Evolutionary conservation across 2,888 invertebrate species (phyloP).

Genomic region (Operophtera brumata): DNA sequence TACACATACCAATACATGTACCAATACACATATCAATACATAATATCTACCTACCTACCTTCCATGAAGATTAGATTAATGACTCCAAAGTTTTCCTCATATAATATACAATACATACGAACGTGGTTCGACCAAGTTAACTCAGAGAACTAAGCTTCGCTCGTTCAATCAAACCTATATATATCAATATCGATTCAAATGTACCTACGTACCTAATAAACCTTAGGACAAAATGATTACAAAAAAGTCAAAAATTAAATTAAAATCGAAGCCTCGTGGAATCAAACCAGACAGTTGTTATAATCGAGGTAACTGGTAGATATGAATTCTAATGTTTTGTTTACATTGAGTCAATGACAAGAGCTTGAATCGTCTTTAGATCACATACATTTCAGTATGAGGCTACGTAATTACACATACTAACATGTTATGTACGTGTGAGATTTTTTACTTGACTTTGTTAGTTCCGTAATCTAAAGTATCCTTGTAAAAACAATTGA

Average conservation of each 20-base stretch:
- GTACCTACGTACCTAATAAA: no score
- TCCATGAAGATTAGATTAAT: no score
- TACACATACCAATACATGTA: no score
- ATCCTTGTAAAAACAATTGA: conserved; percentile 3
- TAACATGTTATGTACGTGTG: conserved; percentile 5
- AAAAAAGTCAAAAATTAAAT: neutral
- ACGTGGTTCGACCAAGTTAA: no score
- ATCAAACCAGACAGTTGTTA: neutral
- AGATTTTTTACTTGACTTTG: conserved; percentile 8
- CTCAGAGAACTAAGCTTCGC: no score
- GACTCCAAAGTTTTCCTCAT: no score
- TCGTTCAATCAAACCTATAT: no score
- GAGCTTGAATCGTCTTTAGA: conserved; percentile 4
- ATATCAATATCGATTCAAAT: no score
- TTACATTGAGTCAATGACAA: conserved; percentile 12
- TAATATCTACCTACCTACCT: no score
- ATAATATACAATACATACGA: no score
- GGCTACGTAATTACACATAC: neutral
- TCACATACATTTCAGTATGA: neutral
- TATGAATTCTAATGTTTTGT: conserved; percentile 8
- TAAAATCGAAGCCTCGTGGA: neutral
- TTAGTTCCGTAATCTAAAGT: conserved; percentile 7
- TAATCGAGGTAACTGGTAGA: conserved; percentile 6
- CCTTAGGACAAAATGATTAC: no score
- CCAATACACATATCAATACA: no score